Percentiles rank a stretch among this genome's conserved stretches.
Conservation (phyloP, 1,140 invertebrate species). For the Temnothorax curvispinosus region DNA sequence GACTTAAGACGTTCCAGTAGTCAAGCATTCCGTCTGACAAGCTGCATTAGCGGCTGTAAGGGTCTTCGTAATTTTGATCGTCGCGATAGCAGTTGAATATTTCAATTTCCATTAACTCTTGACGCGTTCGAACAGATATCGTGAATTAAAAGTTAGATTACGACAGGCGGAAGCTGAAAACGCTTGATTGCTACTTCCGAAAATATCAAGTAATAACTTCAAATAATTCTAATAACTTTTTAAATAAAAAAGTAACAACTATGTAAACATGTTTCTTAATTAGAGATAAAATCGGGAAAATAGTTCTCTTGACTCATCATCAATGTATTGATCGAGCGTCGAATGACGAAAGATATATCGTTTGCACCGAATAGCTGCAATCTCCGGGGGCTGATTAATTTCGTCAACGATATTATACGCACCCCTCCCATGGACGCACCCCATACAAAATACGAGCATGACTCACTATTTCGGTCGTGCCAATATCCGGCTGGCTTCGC, state of each 20-base stretch:
- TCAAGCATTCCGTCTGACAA: not conserved
- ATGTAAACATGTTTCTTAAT: not conserved
- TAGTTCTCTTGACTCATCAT: not conserved
- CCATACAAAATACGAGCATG: slow-evolving; percentile 19
- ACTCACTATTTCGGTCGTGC: slow-evolving; percentile 18
- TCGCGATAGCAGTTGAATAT: not conserved
- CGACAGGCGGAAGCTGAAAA: not conserved
- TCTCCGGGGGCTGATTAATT: slow-evolving; percentile 20
- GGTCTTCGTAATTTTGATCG: not conserved
- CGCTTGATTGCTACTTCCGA: not conserved
- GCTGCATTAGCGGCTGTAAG: not conserved
- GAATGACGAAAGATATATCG: slow-evolving; percentile 4
- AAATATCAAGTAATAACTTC: not conserved
- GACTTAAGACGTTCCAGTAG: not conserved
- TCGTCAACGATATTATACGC: not conserved
- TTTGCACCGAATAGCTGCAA: not conserved
- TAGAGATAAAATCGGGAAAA: not conserved
- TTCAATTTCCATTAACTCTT: not conserved
- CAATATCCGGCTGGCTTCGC: slow-evolving; percentile 57
- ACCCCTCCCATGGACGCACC: slow-evolving; percentile 9
- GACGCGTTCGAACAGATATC: not conserved
- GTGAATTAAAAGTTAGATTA: not conserved
- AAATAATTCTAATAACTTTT: not conserved
- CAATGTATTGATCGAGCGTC: slow-evolving; percentile 16
- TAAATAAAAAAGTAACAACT: not conserved